Evolutionary conservation across 2,888 invertebrate genomes (phyloP).

Genomic region (Unio delphinus): DNA sequence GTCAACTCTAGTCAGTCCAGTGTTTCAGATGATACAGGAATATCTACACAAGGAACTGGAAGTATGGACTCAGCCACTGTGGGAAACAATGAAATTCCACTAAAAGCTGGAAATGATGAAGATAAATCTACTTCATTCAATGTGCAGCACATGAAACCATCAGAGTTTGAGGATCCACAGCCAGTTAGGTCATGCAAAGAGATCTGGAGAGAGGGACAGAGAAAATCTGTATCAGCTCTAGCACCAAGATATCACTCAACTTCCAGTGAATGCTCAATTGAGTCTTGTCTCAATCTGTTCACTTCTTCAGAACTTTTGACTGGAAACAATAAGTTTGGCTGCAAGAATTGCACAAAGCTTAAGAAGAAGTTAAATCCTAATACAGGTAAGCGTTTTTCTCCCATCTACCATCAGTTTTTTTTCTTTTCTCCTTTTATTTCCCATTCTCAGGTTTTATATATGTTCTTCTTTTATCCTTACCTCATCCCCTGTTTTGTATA

Average conservation of each 20-base stretch:
- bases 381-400: slow-evolving; percentile 28
- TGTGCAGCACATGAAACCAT: no score
- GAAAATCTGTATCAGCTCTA: slow-evolving; percentile 36
- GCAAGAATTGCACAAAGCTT: slow-evolving; percentile 85
- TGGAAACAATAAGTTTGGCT: slow-evolving; percentile 93
- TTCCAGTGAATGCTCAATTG: slow-evolving; percentile 77
- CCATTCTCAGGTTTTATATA: no score
- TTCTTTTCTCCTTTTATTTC: no score
- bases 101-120: not conserved
- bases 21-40: no score
- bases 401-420: no score
- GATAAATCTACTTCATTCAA: slow-evolving; percentile 2
- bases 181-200: slow-evolving; percentile 19
- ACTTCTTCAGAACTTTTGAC: slow-evolving; percentile 91
- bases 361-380: slow-evolving; percentile 44
- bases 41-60: no score
- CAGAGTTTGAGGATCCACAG: slow-evolving; percentile 1
- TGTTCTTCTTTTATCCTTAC: no score
- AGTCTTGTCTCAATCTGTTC: slow-evolving; percentile 93
- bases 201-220: slow-evolving; percentile 32
- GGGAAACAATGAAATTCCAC: no score
- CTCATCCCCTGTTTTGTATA: no score
- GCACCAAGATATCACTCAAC: slow-evolving; percentile 73
- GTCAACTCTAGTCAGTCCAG: no score
- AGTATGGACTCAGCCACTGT: no score